Conservation (phyloP, 37 sponge, comb jelly and placozoan species). For the Theonella swinhoei region DNA sequence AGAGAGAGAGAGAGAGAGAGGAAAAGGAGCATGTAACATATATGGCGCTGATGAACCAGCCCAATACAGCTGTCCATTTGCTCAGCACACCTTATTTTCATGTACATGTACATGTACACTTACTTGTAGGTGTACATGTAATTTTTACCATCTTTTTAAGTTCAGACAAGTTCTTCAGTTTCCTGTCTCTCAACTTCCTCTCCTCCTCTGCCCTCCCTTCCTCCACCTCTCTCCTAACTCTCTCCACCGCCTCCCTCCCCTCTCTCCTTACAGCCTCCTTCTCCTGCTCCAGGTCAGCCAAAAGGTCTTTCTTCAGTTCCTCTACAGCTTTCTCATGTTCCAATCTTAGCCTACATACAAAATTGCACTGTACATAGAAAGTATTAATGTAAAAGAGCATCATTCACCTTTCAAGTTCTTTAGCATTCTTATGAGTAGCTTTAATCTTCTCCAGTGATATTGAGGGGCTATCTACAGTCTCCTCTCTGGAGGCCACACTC, state of each 20-base stretch:
- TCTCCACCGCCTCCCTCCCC: not conserved
- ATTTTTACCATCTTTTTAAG: not conserved
- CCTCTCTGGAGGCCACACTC: not conserved
- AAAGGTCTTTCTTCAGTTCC: conserved; percentile 7
- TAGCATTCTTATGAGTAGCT: not conserved
- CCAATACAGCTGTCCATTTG: too few species aligned
- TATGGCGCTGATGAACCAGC: too few species aligned
- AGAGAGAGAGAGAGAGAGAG: not conserved
- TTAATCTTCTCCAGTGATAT: too few species aligned
- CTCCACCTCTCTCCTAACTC: not conserved
- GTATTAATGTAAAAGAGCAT: too few species aligned
- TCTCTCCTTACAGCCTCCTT: not conserved
- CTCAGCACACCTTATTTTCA: too few species aligned
- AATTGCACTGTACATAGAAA: not conserved
- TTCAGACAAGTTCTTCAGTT: conserved; percentile 1
- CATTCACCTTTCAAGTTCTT: not conserved
- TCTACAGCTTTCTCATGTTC: conserved; percentile 37
- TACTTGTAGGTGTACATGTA: too few species aligned
- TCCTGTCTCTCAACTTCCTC: not conserved
- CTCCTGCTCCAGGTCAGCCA: conserved; percentile 14
- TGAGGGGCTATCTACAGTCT: too few species aligned
- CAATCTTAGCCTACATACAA: conserved; percentile 12
- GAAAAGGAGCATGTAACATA: not conserved
- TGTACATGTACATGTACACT: too few species aligned
- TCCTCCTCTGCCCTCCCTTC: not conserved